Percentiles rank a stretch among this genome's conserved stretches.
Evolutionary conservation across 2,113 vertebrate species (phyloP).

Genomic region (Fregata magnificens): DNA sequence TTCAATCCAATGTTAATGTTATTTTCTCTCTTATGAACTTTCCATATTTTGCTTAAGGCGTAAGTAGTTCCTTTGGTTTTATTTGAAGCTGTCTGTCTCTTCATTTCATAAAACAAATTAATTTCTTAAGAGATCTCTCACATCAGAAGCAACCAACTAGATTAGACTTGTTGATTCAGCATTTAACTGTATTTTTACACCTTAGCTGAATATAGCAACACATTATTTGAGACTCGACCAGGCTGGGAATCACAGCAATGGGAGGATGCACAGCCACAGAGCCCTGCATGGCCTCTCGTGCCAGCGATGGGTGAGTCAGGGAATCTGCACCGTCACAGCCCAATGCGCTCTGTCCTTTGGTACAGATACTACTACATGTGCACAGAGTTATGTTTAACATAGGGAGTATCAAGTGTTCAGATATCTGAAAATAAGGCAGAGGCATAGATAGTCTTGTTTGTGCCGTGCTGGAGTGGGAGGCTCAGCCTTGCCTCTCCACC

Average conservation of each 20-base stretch:
- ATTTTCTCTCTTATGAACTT: not conserved
- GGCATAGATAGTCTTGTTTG: fast-evolving
- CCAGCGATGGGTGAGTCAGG: not conserved
- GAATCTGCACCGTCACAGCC: not conserved
- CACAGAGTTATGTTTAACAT: not conserved
- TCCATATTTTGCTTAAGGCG: not conserved
- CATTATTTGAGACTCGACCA: not conserved
- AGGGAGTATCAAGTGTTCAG: not conserved
- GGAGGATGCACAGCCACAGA: not conserved
- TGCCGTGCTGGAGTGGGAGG: not conserved
- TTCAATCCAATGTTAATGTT: not conserved
- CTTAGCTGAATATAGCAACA: not conserved
- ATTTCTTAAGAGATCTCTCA: not conserved
- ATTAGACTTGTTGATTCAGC: not conserved
- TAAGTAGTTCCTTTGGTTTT: not conserved
- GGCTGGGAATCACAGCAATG: not conserved
- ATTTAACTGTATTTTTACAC: not conserved
- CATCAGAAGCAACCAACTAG: not conserved
- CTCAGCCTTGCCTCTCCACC: not conserved
- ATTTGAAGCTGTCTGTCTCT: not conserved
- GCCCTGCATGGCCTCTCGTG: not conserved
- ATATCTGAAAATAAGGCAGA: not conserved
- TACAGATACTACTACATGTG: not conserved
- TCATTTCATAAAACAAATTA: not conserved
- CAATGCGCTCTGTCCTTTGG: not conserved